Evolutionary conservation across 1,140 invertebrate genomes (phyloP).

Genomic region (Temnothorax curvispinosus): DNA sequence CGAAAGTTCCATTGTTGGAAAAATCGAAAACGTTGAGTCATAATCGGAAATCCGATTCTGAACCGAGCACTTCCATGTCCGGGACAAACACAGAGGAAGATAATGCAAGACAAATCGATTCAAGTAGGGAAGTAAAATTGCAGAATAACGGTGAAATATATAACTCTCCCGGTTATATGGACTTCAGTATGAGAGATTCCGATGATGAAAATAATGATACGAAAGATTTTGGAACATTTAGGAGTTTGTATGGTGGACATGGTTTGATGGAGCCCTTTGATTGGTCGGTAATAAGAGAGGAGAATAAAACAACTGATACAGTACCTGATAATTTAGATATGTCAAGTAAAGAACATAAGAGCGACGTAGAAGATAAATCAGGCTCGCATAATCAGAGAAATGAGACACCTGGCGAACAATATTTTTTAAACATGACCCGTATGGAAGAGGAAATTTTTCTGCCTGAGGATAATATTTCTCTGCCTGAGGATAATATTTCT

Average conservation of each 20-base stretch:
- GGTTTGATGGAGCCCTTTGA: conserved; percentile 50
- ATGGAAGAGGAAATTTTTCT: background rate
- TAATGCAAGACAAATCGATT: background rate
- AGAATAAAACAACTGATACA: background rate
- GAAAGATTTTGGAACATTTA: conserved; percentile 15
- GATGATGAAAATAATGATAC: background rate
- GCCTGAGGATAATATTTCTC: background rate
- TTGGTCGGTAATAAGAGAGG: conserved; percentile 56
- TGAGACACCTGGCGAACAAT: background rate
- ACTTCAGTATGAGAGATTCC: background rate
- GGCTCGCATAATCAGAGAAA: background rate
- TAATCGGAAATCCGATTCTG: background rate
- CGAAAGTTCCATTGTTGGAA: background rate
- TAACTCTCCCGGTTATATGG: background rate
- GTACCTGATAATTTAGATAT: background rate
- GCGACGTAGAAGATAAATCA: background rate
- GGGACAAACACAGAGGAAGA: background rate
- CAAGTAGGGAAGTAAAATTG: background rate
- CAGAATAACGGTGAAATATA: background rate
- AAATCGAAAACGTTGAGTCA: background rate
- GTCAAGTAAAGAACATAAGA: background rate
- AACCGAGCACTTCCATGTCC: background rate
- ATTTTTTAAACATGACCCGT: conserved; percentile 23
- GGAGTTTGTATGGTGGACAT: conserved; percentile 43
- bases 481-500: background rate